Evolutionary conservation across 1,140 invertebrate species (phyloP).

Genomic region (Odontomachus brunneus): DNA sequence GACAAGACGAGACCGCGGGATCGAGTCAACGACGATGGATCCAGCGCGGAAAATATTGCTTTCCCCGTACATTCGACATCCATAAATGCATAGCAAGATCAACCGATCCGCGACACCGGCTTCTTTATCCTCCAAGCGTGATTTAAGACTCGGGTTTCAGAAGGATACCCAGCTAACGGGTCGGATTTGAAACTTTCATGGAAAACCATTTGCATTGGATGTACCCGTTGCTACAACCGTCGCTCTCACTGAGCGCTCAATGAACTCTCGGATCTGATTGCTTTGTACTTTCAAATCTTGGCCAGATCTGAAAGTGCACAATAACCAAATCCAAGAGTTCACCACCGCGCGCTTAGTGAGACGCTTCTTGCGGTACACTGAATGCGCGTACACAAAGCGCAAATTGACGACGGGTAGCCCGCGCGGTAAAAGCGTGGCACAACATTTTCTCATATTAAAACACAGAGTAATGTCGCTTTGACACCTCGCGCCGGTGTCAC

Average conservation of each 20-base stretch:
- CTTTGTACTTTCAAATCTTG: too few relatives aligned
- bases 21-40: constrained; percentile 56
- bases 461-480: too few relatives aligned
- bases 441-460: constrained; percentile 9
- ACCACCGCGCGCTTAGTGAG: too few relatives aligned
- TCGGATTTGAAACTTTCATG: constrained; percentile 61
- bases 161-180: constrained; percentile 35
- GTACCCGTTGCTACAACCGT: too few relatives aligned
- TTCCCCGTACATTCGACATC: constrained; percentile 66
- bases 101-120: constrained; percentile 55
- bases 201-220: constrained; percentile 30
- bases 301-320: too few relatives aligned
- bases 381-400: constrained; percentile 16
- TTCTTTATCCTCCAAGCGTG: constrained; percentile 60
- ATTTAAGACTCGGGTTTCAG: constrained; percentile 54
- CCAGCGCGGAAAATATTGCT: constrained; percentile 37
- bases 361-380: too few relatives aligned
- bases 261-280: too few relatives aligned
- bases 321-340: too few relatives aligned
- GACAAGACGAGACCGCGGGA: constrained; percentile 7
- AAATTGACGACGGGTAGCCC: background rate
- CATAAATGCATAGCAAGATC: constrained; percentile 76
- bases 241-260: too few relatives aligned
- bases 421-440: background rate
- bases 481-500: too few relatives aligned